phyloP scores from a whole-genome alignment of 2,888 invertebrate species.

The Athalia rosae region DNA sequence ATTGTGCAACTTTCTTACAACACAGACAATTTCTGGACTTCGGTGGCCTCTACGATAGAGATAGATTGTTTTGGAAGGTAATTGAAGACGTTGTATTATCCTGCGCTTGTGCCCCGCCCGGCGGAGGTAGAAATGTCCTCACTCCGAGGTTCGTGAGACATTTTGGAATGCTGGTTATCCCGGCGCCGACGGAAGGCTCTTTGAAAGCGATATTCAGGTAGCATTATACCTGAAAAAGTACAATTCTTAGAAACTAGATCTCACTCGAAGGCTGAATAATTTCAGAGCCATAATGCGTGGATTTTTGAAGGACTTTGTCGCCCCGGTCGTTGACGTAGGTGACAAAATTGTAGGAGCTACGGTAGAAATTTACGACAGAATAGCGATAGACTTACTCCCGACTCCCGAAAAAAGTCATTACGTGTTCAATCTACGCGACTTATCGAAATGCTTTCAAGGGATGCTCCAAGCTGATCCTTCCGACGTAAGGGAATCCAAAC shows the following conservation, averaged over 20 bases:
- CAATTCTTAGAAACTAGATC: background rate
- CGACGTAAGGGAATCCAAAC: constrained; percentile 80
- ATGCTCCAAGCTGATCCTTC: constrained; percentile 87
- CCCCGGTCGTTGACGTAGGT: constrained; percentile 80
- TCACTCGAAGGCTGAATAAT: background rate
- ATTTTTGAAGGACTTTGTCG: constrained; percentile 86
- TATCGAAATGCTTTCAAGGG: constrained; percentile 94
- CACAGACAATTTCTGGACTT: constrained; percentile 84
- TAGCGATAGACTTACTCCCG: constrained; percentile 87
- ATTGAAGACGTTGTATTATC: constrained; percentile 89
- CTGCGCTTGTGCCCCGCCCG: constrained; percentile 92
- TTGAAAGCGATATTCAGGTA: constrained; percentile 85
- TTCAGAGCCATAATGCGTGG: constrained; percentile 82
- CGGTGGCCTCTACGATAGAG: constrained; percentile 89
- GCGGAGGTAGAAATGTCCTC: constrained; percentile 91
- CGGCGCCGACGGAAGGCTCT: constrained; percentile 85
- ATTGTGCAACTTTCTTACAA: background rate
- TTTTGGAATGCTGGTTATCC: constrained; percentile 90
- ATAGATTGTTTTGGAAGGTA: constrained; percentile 91
- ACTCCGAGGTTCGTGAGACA: constrained; percentile 91
- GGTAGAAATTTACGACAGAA: constrained; percentile 88
- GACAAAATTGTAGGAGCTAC: constrained; percentile 88
- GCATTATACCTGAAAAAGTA: background rate
- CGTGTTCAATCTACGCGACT: constrained; percentile 92
- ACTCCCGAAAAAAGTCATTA: constrained; percentile 96